phyloP scores from a whole-genome alignment of 2,113 vertebrate species.

The Conger conger region DNA sequence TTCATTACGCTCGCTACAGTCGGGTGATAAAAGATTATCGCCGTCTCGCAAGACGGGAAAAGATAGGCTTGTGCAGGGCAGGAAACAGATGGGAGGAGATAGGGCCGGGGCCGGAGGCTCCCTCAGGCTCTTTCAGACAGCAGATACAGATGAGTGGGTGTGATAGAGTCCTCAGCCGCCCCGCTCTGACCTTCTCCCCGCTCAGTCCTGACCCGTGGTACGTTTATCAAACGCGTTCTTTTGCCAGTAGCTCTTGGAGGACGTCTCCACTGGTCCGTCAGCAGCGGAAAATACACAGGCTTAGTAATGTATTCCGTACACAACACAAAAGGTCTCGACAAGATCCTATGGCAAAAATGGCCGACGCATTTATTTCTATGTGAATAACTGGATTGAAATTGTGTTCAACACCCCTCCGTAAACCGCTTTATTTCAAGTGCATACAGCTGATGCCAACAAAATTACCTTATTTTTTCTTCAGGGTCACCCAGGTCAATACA shows the following conservation, averaged over 20 bases:
- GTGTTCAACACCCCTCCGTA: neutral
- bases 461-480: neutral
- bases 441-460: too few species aligned
- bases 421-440: neutral
- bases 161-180: neutral
- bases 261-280: neutral
- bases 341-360: neutral
- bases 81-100: neutral
- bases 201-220: neutral
- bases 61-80: neutral
- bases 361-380: neutral
- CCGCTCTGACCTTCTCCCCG: neutral
- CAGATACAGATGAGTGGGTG: constrained; percentile 9
- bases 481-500: too few species aligned
- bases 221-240: neutral
- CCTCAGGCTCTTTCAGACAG: neutral
- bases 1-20: neutral
- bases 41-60: neutral
- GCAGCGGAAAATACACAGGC: neutral
- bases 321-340: neutral
- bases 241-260: neutral
- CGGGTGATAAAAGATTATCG: neutral
- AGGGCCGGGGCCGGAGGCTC: neutral
- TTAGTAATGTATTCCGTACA: neutral
- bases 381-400: neutral